A percentile compares a stretch with the other conserved stretches of the same genome.
Conservation (phyloP, 2,113 vertebrate genomes). For the Periophthalmodon schlosseri region DNA sequence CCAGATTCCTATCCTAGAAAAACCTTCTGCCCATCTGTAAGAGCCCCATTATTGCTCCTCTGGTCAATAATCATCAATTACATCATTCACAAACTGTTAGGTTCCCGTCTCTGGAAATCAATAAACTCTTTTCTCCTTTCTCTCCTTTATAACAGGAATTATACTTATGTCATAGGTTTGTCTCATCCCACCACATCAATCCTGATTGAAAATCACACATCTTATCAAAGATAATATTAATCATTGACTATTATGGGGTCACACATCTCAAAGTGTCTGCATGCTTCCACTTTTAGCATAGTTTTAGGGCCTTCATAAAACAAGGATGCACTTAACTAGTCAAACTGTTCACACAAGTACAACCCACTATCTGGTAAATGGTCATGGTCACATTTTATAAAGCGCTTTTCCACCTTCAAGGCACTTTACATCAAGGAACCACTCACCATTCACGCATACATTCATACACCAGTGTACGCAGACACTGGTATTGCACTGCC, state of each 20-base stretch:
- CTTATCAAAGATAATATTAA: not conserved
- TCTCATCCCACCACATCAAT: not conserved
- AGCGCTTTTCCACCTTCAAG: too few relatives aligned
- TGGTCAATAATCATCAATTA: conserved; percentile 75
- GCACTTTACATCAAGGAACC: too few relatives aligned
- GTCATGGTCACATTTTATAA: too few relatives aligned
- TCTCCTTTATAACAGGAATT: not conserved
- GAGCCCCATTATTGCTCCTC: conserved; percentile 50
- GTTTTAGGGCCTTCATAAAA: not conserved
- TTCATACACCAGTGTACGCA: too few relatives aligned
- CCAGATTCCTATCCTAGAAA: conserved; percentile 37
- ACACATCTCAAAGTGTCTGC: not conserved
- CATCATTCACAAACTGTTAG: conserved; percentile 74
- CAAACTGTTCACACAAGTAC: not conserved
- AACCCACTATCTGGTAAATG: too few relatives aligned
- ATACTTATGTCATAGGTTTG: not conserved
- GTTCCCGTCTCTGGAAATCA: not conserved
- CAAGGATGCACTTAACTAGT: not conserved
- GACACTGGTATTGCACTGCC: too few relatives aligned
- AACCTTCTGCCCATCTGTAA: conserved; percentile 57
- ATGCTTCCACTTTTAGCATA: not conserved
- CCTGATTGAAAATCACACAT: not conserved
- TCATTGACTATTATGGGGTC: not conserved
- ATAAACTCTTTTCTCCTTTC: not conserved
- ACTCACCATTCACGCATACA: too few relatives aligned